These are phyloP conservation scores for Tachuris rubrigastra DNA, from an alignment of 2,113 vertebrate genomes.

Conservation along the genomic window DNA sequence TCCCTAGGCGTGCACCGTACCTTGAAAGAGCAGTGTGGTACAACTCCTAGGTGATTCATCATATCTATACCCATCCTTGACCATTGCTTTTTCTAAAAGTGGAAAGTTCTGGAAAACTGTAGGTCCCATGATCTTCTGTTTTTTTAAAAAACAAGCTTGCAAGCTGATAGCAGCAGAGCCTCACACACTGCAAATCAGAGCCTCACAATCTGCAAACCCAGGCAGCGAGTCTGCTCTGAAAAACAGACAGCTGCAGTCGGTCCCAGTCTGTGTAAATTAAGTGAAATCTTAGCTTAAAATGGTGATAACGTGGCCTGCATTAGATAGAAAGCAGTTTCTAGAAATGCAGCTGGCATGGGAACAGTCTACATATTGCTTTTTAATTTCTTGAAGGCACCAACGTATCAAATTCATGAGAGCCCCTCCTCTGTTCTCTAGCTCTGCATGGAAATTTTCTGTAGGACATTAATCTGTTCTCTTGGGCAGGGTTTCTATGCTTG, in stretches of 20 bases:
- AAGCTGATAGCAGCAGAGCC: rapidly evolving
- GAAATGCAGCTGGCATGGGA: not conserved
- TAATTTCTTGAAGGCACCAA: not conserved
- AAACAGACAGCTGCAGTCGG: not conserved
- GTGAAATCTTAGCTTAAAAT: conserved; percentile 1
- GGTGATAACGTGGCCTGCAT: not conserved
- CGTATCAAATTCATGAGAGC: rapidly evolving
- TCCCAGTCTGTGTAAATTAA: conserved; percentile 5
- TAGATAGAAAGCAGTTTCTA: not conserved
- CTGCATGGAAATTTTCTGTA: not conserved
- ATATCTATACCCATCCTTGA: not conserved
- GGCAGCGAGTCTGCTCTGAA: rapidly evolving
- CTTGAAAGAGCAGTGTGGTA: not conserved
- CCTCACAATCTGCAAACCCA: not conserved
- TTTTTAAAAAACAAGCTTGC: not conserved
- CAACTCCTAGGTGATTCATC: not conserved
- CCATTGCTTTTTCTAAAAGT: not conserved
- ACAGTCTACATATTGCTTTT: not conserved
- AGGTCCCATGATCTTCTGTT: not conserved
- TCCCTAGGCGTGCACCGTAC: rapidly evolving
- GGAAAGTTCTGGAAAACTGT: not conserved
- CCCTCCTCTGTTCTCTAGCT: not conserved
- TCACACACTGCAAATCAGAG: rapidly evolving
- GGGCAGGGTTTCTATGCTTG: not conserved
- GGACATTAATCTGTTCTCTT: not conserved